Conservation (phyloP, 2,797 vertebrate genomes). For the Euphonia xanthogaster region DNA sequence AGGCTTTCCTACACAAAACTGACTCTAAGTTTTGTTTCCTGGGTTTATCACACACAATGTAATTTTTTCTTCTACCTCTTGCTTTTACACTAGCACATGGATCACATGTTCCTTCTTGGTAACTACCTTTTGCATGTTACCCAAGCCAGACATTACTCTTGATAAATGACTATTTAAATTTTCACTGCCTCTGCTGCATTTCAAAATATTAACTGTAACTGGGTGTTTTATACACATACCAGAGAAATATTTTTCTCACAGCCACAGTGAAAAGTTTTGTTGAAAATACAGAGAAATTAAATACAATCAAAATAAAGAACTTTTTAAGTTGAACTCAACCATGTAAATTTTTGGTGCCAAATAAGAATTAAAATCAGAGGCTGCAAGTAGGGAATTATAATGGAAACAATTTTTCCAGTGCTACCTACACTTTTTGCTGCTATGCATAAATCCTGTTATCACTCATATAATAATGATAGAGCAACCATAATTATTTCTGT, state of each 20-base stretch:
- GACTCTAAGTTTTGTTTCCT: conserved; percentile 6
- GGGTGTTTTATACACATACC: background rate
- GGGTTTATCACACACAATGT: background rate
- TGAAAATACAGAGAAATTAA: conserved; percentile 5
- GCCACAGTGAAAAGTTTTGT: background rate
- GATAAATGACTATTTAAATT: conserved; percentile 38
- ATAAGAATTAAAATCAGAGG: background rate
- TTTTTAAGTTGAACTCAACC: background rate
- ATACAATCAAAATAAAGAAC: conserved; percentile 19
- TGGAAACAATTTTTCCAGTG: background rate
- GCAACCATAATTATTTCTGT: background rate
- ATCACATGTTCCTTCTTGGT: background rate
- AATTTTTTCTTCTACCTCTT: background rate
- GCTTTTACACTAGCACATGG: background rate
- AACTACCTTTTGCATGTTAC: background rate
- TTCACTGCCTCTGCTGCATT: background rate
- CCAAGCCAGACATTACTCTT: conserved; percentile 6
- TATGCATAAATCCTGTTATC: background rate
- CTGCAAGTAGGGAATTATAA: background rate
- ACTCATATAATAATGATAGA: background rate
- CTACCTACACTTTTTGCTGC: background rate
- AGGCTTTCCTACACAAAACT: background rate
- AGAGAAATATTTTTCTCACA: background rate
- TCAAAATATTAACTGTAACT: conserved; percentile 11
- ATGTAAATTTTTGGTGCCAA: background rate